phyloP scores from a whole-genome alignment of 1,140 invertebrate genomes.

The Trinorchestia longiramus region DNA sequence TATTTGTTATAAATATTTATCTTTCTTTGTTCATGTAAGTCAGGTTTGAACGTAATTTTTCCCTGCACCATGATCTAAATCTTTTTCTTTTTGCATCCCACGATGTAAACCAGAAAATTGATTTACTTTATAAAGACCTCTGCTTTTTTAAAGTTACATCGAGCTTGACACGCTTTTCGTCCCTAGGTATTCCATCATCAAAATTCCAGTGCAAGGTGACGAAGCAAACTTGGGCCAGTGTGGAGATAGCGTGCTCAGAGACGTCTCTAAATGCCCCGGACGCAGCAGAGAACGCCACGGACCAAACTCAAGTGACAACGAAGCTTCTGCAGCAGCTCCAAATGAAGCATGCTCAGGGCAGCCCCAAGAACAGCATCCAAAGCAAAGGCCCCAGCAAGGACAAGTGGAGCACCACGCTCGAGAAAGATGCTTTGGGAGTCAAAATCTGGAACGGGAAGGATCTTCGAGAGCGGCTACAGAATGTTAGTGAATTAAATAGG shows the following conservation, averaged over 20 bases:
- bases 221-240: constrained; percentile 37
- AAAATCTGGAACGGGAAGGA: constrained; percentile 37
- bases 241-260: neutral
- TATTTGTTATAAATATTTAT: too few relatives aligned
- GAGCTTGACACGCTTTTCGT: neutral
- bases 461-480: neutral
- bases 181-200: neutral
- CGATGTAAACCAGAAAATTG: too few relatives aligned
- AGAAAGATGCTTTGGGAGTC: constrained; percentile 40
- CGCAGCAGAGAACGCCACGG: neutral
- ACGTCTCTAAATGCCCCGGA: neutral
- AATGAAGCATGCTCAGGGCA: neutral
- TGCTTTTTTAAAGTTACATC: too few relatives aligned
- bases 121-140: too few relatives aligned
- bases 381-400: neutral
- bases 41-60: too few relatives aligned
- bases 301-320: neutral
- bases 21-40: too few relatives aligned
- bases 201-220: constrained; percentile 38
- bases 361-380: constrained; percentile 34
- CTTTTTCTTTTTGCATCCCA: too few relatives aligned
- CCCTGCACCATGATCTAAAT: too few relatives aligned
- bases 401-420: constrained; percentile 1
- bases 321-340: neutral
- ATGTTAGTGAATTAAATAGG: neutral